Conservation (phyloP, 2,797 vertebrate species). For the Trichosurus vulpecula region DNA sequence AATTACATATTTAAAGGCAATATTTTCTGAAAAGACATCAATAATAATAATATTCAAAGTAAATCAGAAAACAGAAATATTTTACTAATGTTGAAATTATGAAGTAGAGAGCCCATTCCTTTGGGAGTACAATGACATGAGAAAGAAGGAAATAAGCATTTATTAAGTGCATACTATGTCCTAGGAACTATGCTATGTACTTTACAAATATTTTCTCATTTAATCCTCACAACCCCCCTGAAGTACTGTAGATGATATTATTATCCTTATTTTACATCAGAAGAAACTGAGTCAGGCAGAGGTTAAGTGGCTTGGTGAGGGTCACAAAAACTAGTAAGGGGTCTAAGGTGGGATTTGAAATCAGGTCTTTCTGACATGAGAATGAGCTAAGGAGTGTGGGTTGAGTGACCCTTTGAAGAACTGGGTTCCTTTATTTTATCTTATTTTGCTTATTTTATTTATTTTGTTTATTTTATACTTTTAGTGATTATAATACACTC, state of each 20-base stretch:
- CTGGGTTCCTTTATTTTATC: neutral
- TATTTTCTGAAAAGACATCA: conserved; percentile 44
- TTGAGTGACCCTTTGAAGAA: neutral
- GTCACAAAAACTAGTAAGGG: neutral
- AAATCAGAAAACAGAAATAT: conserved; percentile 40
- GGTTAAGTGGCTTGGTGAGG: neutral
- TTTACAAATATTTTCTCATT: neutral
- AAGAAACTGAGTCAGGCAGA: neutral
- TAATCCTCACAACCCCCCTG: neutral
- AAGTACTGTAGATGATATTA: neutral
- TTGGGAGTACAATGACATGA: neutral
- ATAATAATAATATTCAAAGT: conserved; percentile 25
- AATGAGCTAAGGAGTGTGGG: neutral
- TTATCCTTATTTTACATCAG: neutral
- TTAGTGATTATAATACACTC: neutral
- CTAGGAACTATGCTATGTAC: neutral
- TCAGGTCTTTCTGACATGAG: neutral
- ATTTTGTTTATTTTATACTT: neutral
- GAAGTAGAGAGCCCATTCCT: neutral
- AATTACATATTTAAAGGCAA: conserved; percentile 61
- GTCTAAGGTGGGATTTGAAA: neutral
- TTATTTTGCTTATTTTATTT: neutral
- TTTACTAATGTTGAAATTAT: neutral
- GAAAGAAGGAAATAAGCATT: neutral
- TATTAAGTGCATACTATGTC: neutral